These are phyloP conservation scores for Mesitornis unicolor DNA, from an alignment of 2,113 vertebrate genomes.

Conservation along the genomic window DNA sequence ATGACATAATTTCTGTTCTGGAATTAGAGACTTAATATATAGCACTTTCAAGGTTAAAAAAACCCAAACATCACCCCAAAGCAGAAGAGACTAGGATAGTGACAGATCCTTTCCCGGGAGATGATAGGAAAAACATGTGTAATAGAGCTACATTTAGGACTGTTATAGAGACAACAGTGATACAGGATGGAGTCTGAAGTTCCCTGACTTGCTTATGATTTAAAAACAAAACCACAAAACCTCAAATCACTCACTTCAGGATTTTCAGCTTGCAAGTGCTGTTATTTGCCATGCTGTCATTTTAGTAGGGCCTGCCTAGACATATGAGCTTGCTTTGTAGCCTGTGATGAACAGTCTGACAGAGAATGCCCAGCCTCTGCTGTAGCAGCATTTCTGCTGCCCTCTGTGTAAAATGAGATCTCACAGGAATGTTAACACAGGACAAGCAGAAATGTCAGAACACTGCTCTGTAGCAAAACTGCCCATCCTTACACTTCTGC, in stretches of 20 bases:
- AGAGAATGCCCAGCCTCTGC: slow-evolving; percentile 15
- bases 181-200: background rate
- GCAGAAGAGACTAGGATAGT: background rate
- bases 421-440: slow-evolving; percentile 15
- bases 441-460: slow-evolving; percentile 23
- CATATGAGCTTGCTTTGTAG: slow-evolving; percentile 2
- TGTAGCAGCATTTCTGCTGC: slow-evolving; percentile 39
- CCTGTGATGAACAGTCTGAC: background rate
- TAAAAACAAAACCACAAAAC: background rate
- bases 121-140: background rate
- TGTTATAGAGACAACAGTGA: background rate
- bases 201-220: background rate
- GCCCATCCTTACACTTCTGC: background rate
- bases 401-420: slow-evolving; percentile 71
- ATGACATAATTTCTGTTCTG: background rate
- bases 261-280: background rate
- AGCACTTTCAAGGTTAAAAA: background rate
- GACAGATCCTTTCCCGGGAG: background rate
- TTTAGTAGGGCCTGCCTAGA: background rate
- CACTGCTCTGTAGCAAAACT: background rate
- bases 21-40: background rate
- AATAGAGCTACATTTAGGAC: background rate
- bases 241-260: background rate
- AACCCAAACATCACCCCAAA: background rate
- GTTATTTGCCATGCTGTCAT: background rate